Conservation (phyloP, 2,113 vertebrate species). For the Himantopus leucocephalus region DNA sequence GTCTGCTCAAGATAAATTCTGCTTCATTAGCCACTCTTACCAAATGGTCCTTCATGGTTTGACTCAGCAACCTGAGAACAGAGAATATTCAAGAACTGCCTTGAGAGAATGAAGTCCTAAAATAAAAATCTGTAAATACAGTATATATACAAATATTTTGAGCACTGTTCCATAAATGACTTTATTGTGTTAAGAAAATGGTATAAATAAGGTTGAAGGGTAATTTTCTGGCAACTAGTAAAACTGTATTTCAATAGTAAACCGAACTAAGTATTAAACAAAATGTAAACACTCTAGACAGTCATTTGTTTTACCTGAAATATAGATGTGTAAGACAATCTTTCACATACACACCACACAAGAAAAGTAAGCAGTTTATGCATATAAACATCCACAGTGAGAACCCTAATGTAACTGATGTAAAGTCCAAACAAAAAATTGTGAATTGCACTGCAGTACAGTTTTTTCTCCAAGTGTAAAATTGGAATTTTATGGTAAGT, state of each 20-base stretch:
- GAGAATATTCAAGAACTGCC: constrained; percentile 14
- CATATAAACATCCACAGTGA: not conserved
- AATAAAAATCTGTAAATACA: not conserved
- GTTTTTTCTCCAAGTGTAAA: not conserved
- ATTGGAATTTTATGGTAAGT: not conserved
- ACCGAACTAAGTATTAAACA: not conserved
- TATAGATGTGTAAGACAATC: not conserved
- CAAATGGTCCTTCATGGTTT: constrained; percentile 99
- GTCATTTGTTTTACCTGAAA: not conserved
- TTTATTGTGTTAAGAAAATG: not conserved
- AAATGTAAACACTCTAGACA: not conserved
- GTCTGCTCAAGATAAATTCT: constrained; percentile 95
- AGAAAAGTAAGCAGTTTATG: not conserved
- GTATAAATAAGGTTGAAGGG: not conserved
- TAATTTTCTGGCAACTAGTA: not conserved
- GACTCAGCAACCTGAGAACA: constrained; percentile 88
- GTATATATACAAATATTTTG: not conserved
- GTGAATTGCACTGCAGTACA: not conserved
- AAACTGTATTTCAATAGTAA: not conserved
- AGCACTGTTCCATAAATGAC: not conserved
- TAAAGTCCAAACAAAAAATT: not conserved
- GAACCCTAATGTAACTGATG: not conserved
- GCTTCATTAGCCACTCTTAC: constrained; percentile 98
- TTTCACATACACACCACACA: not conserved
- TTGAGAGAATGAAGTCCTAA: not conserved